A percentile compares a stretch with the other conserved stretches of the same genome.
phyloP scores from a whole-genome alignment of 2,888 invertebrate species.

The Allygus modestus region DNA sequence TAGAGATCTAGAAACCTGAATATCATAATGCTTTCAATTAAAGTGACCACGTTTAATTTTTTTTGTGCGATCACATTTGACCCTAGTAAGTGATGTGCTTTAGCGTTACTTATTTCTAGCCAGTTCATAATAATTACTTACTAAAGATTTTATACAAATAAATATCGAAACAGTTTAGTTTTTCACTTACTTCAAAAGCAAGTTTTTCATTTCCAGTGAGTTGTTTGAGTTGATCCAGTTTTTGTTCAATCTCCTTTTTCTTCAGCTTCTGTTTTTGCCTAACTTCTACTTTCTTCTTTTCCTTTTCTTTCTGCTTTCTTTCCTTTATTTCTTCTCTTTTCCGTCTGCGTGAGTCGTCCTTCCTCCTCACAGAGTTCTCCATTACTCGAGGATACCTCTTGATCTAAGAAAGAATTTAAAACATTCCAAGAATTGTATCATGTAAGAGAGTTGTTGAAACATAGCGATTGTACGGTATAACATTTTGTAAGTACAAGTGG shows the following conservation, averaged over 20 bases:
- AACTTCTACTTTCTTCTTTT: conserved; percentile 91
- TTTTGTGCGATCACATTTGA: too few relatives aligned
- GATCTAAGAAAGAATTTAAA: conserved; percentile 80
- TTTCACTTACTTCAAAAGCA: conserved; percentile 77
- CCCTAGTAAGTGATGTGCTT: too few relatives aligned
- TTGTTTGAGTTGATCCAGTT: conserved; percentile 90
- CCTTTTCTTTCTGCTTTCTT: conserved; percentile 87
- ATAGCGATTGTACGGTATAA: too few relatives aligned
- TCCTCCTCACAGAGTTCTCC: conserved; percentile 87
- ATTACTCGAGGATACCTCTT: conserved; percentile 96
- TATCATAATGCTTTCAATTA: too few relatives aligned
- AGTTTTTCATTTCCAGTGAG: conserved; percentile 90
- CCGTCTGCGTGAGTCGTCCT: conserved; percentile 86
- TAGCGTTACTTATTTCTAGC: too few relatives aligned
- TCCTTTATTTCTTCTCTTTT: conserved; percentile 87
- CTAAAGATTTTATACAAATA: too few relatives aligned
- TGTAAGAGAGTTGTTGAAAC: too few relatives aligned
- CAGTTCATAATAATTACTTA: too few relatives aligned
- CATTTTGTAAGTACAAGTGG: too few relatives aligned
- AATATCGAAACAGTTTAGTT: too few relatives aligned
- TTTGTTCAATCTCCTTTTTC: conserved; percentile 92
- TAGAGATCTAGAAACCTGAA: too few relatives aligned
- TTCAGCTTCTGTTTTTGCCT: conserved; percentile 91
- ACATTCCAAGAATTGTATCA: not conserved
- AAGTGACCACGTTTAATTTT: too few relatives aligned